A percentile compares a stretch with the other conserved stretches of the same genome.
Conservation (phyloP, 2,113 vertebrate species). For the Trogon melanurus region DNA sequence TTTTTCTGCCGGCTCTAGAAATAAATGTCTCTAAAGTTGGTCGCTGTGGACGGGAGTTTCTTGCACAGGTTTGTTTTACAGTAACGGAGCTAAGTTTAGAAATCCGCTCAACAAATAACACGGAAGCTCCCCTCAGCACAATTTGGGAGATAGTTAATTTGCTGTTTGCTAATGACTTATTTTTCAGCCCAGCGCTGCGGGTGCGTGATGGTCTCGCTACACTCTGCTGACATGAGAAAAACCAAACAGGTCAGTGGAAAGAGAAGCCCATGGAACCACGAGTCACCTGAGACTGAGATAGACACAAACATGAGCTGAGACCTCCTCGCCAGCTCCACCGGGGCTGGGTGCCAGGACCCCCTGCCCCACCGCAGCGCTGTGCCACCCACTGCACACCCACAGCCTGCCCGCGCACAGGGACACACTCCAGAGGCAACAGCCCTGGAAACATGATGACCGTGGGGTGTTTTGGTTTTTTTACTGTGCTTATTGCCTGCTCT, state of each 20-base stretch:
- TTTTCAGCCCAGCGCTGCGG: rapidly evolving
- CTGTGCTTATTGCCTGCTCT: background rate
- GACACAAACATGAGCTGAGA: background rate
- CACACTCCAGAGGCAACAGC: rapidly evolving
- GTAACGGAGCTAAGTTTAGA: constrained; percentile 57
- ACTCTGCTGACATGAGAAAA: background rate
- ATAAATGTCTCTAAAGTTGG: constrained; percentile 35
- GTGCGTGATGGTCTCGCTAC: background rate
- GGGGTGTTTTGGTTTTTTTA: background rate
- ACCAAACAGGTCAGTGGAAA: background rate
- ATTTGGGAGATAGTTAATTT: background rate
- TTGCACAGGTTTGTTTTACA: background rate
- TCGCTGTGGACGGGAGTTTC: background rate
- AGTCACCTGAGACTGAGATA: background rate
- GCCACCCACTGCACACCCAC: background rate
- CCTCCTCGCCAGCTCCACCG: background rate
- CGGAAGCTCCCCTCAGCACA: background rate
- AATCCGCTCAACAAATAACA: background rate
- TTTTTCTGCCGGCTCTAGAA: constrained; percentile 37
- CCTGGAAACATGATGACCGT: background rate
- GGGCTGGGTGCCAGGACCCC: background rate
- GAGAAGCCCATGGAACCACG: rapidly evolving
- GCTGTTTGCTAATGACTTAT: background rate
- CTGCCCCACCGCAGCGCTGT: background rate
- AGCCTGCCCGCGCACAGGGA: rapidly evolving